Evolutionary conservation across 2,888 invertebrate genomes (phyloP), one percentile per base, ranked within the genome.

Genomic region (Drosophila fungiperda): DNA sequence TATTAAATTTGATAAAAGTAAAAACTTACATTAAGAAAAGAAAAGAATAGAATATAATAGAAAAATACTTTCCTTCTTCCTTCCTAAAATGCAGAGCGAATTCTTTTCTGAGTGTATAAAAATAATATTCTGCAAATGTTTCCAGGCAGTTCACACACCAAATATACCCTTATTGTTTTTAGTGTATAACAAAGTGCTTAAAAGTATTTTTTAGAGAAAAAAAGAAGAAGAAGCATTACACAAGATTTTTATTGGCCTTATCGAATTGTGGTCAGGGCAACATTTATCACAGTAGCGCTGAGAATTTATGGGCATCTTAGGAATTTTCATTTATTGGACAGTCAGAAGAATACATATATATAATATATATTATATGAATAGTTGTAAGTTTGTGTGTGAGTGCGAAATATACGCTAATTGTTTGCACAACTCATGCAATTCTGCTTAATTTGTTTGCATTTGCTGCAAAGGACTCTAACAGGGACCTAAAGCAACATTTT

Each of bases 301-400:
- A 70, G 78, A 83, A 85, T 85, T 86, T 88, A 86, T 85, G 78
- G 75, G 36, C 69, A 57, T 42, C 49, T 63, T 15, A 48, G 86
- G 83, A 88, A 86, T 85, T 88, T 80, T 74, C 78, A 83, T 82
- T 88, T 83, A 78, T 80, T 80, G 71, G 73, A 73, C 69, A 49
- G 26, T 23, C 38, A 15, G 26, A 5, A 29, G 26, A 3, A 20
- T 20, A n/a, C n/a, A 20, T 36, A 7, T 32, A 45, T 52, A 29
- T n/a, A 35, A 6, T 49, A 54, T 38, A 66, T 17, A 36, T 55
- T 20, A 35, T 48, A 53, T 11, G 71, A 29, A 35, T 73, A 36
- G 42, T 23, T 57, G 38, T n/a, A 32, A 26, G 32, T 40, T 38
- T 62, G 58, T 54, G 65, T 55, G 33, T 33, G 29, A 15, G 59